Conservation (phyloP, 2,797 vertebrate species). For the Phrynocephalus guinanensis region DNA sequence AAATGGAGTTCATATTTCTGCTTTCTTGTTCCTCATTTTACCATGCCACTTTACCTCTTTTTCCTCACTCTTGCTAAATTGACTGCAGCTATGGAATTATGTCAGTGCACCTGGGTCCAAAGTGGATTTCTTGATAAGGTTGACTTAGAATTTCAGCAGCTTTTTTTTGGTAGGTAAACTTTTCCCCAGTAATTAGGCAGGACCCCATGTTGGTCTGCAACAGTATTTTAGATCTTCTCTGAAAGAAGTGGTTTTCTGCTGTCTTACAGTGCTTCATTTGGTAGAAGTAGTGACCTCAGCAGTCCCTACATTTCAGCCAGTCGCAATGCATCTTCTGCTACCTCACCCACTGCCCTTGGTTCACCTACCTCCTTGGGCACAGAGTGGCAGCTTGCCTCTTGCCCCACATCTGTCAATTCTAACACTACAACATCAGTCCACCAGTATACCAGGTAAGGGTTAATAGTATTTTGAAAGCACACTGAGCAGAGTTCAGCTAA, state of each 20-base stretch:
- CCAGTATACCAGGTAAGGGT: conserved; percentile 74
- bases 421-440: conserved; percentile 64
- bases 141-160: neutral
- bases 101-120: neutral
- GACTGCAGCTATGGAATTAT: neutral
- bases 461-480: conserved; percentile 23
- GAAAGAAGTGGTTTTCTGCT: conserved; percentile 76
- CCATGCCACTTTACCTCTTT: neutral
- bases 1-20: neutral
- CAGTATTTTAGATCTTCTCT: conserved; percentile 63
- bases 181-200: conserved; percentile 28
- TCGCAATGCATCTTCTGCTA: conserved; percentile 78
- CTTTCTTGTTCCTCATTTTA: conserved; percentile 24
- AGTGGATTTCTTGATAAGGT: fast-evolving
- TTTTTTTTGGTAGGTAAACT: conserved; percentile 4
- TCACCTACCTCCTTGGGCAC: conserved; percentile 76
- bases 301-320: conserved; percentile 81
- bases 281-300: conserved; percentile 80
- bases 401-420: conserved; percentile 72
- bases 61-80: neutral
- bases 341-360: conserved; percentile 78
- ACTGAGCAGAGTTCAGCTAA: neutral
- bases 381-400: conserved; percentile 76
- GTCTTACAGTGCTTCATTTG: conserved; percentile 81
- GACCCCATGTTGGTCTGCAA: conserved; percentile 42